Percentiles rank a stretch among this genome's conserved stretches.
Conservation (phyloP, 1,140 invertebrate species). For the Bombus difficillimus region DNA sequence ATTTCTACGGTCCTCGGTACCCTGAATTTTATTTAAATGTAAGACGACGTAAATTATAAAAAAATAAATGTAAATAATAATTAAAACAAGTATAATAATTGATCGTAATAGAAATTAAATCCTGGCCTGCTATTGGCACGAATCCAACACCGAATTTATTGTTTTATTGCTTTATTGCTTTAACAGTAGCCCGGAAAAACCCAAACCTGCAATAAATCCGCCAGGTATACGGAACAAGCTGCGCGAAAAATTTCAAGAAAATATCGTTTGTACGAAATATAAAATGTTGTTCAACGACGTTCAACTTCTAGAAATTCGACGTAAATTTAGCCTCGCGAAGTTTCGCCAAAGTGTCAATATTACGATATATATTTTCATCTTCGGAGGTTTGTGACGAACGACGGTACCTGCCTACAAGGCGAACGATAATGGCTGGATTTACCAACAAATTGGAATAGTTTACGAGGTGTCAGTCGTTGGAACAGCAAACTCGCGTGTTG, state of each 20-base stretch:
- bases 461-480: conserved; percentile 10
- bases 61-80: too few species aligned
- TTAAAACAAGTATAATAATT: too few species aligned
- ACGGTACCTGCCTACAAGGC: neutral
- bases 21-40: too few species aligned
- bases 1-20: too few species aligned
- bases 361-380: neutral
- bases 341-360: neutral
- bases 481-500: neutral
- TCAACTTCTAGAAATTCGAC: neutral
- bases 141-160: fast-evolving
- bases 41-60: too few species aligned
- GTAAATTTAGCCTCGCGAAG: neutral
- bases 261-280: too few species aligned
- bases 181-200: fast-evolving
- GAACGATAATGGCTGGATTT: neutral
- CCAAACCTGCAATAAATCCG: fast-evolving
- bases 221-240: too few species aligned
- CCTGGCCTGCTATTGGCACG: fast-evolving
- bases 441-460: conserved; percentile 21
- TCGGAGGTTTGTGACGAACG: neutral
- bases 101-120: too few species aligned
- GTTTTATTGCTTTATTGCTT: too few species aligned
- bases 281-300: too few species aligned
- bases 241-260: fast-evolving